Conservation (phyloP, 1,140 invertebrate species). For the Watersipora subatra region DNA sequence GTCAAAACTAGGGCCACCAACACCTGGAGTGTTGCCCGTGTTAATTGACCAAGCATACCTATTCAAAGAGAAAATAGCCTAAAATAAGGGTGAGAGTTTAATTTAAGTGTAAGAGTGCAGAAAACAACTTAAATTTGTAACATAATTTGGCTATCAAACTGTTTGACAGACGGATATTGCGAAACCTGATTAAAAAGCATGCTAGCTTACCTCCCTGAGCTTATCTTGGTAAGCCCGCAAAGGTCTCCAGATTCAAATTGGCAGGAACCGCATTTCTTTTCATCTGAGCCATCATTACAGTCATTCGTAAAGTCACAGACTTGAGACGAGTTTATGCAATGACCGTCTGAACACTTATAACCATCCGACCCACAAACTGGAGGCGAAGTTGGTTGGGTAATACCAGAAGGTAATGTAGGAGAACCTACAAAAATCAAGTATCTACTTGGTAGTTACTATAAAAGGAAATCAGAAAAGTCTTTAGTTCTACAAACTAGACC, state of each 20-base stretch:
- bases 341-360: conserved; percentile 16
- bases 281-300: conserved; percentile 29
- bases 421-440: neutral
- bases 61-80: no score
- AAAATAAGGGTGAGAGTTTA: no score
- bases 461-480: no score
- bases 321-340: conserved; percentile 21
- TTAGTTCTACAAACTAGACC: no score
- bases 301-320: conserved; percentile 57
- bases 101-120: no score
- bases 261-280: conserved; percentile 27
- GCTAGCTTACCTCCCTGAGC: conserved; percentile 55
- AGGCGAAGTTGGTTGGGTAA: conserved; percentile 16
- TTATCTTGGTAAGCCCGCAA: conserved; percentile 60
- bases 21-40: conserved; percentile 49
- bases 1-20: conserved; percentile 55
- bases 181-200: no score
- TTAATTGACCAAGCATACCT: neutral
- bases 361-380: conserved; percentile 18
- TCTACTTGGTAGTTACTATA: no score
- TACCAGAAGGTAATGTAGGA: conserved; percentile 5
- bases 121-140: no score
- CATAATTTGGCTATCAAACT: no score
- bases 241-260: conserved; percentile 34
- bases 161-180: no score